These are phyloP conservation scores for Hydriomena furcata DNA, from an alignment of 2,888 invertebrate species.

Conservation along the genomic window DNA sequence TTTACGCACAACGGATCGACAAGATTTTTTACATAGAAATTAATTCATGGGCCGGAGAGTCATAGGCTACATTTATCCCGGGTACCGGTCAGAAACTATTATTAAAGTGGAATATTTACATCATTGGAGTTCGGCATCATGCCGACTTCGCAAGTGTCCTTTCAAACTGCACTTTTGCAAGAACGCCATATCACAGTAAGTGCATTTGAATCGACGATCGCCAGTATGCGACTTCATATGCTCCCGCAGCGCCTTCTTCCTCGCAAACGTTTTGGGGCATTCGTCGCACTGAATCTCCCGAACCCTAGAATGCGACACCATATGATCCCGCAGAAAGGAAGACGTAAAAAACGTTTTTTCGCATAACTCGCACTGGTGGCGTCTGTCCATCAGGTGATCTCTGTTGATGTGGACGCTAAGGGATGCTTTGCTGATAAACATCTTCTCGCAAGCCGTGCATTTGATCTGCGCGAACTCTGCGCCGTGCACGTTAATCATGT, in stretches of 20 bases:
- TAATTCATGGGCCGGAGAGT: too few species aligned
- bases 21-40: too few species aligned
- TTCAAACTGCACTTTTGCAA: slow-evolving; percentile 39
- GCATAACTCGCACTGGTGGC: slow-evolving; percentile 43
- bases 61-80: too few species aligned
- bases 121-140: slow-evolving; percentile 23
- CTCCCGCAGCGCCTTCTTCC: slow-evolving; percentile 37
- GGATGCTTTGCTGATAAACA: slow-evolving; percentile 36
- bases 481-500: slow-evolving; percentile 29
- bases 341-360: slow-evolving; percentile 44
- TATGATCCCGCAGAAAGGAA: slow-evolving; percentile 43
- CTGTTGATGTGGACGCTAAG: slow-evolving; percentile 44
- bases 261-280: slow-evolving; percentile 42
- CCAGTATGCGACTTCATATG: slow-evolving; percentile 40
- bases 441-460: slow-evolving; percentile 49
- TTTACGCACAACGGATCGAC: too few species aligned
- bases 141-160: slow-evolving; percentile 27
- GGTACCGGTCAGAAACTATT: too few species aligned
- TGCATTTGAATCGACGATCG: slow-evolving; percentile 42
- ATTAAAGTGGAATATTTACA: background rate
- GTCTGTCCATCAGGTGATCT: slow-evolving; percentile 56
- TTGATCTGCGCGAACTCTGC: slow-evolving; percentile 32
- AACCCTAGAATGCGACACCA: slow-evolving; percentile 44
- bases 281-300: slow-evolving; percentile 41
- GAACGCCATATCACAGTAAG: slow-evolving; percentile 44